Evolutionary conservation across 2,888 invertebrate species (phyloP).

Genomic region (Koerneria pararmatus): DNA sequence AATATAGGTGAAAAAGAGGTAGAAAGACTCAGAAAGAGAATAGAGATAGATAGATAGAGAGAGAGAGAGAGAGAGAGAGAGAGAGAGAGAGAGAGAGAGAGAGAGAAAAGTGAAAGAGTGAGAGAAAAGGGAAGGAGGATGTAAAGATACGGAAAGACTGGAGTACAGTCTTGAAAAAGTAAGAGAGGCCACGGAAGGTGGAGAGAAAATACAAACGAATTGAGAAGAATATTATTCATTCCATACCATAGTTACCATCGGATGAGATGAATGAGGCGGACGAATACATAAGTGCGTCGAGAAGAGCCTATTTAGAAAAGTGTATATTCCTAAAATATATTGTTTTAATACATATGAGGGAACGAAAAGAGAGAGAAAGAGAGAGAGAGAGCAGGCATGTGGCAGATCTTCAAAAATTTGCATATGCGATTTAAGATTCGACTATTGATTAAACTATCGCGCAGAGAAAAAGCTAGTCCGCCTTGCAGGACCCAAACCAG

Average conservation of each 20-base stretch:
- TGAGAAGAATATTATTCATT: too few species aligned
- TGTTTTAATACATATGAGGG: neutral
- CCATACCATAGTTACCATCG: too few species aligned
- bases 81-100: neutral
- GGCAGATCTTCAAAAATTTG: too few species aligned
- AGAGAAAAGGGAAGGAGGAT: neutral
- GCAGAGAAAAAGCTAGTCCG: too few species aligned
- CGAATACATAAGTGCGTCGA: too few species aligned
- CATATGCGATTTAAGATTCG: too few species aligned
- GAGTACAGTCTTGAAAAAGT: neutral
- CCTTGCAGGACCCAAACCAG: too few species aligned
- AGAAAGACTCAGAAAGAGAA: neutral
- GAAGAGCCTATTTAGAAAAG: too few species aligned
- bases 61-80: neutral
- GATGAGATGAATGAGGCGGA: too few species aligned
- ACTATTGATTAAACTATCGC: too few species aligned
- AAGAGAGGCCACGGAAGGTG: neutral
- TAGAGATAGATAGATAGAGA: neutral
- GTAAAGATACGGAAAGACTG: neutral
- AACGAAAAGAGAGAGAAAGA: neutral
- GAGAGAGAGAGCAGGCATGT: neutral
- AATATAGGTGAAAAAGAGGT: neutral
- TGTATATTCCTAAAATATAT: too few species aligned
- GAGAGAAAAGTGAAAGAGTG: neutral
- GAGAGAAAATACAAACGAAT: neutral